These are phyloP conservation scores for Achatina immaculata DNA, from an alignment of 1,140 invertebrate species.

Conservation along the genomic window DNA sequence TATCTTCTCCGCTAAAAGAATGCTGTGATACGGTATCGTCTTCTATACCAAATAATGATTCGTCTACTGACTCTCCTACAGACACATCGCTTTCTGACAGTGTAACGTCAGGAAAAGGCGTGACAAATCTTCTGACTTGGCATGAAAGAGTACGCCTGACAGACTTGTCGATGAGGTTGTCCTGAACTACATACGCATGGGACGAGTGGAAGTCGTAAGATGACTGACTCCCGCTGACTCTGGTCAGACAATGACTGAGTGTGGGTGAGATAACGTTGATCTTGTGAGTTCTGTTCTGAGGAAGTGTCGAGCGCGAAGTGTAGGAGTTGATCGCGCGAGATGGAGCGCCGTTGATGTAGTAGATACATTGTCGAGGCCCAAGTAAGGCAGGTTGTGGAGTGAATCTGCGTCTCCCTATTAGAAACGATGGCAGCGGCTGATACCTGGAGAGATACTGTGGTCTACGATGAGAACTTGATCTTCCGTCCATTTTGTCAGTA, in stretches of 20 bases:
- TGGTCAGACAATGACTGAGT: neutral
- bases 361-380: neutral
- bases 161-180: neutral
- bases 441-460: conserved; percentile 32
- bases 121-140: conserved; percentile 13
- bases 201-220: conserved; percentile 1
- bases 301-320: neutral
- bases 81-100: conserved; percentile 41
- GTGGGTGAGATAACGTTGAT: neutral
- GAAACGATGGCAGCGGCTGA: neutral
- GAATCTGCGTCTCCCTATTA: neutral
- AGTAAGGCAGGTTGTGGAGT: neutral
- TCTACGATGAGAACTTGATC: conserved; percentile 33
- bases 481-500: conserved; percentile 17
- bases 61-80: conserved; percentile 12
- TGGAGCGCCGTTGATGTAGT: conserved; percentile 21
- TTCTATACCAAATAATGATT: conserved; percentile 4
- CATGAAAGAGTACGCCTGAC: neutral
- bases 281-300: neutral
- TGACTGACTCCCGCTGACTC: conserved; percentile 29
- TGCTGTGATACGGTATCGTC: neutral
- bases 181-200: conserved; percentile 25
- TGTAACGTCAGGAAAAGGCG: conserved; percentile 24
- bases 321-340: neutral
- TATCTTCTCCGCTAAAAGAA: too few relatives aligned